These are phyloP conservation scores for Sorex fumeus DNA, from an alignment of 2,113 vertebrate species.

Conservation along the genomic window DNA sequence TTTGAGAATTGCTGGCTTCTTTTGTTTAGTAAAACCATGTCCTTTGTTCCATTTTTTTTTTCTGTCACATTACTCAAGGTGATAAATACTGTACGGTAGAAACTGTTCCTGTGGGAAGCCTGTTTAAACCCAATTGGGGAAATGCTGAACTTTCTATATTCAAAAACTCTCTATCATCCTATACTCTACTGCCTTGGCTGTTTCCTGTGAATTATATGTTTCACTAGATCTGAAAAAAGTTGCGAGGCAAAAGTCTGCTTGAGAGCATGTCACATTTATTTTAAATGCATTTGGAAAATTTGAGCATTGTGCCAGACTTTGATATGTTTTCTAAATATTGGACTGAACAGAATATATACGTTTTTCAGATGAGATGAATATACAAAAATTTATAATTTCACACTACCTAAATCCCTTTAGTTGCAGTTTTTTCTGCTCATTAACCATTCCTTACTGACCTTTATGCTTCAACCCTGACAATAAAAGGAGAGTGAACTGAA, in stretches of 20 bases:
- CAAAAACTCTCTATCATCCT: conserved; percentile 73
- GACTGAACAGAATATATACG: conserved; percentile 57
- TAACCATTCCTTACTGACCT: conserved; percentile 70
- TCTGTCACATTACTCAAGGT: conserved; percentile 79
- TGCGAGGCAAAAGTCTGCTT: conserved; percentile 39
- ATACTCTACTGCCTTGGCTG: not conserved
- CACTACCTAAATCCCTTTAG: conserved; percentile 49
- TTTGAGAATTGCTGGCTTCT: conserved; percentile 64
- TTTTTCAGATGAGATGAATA: not conserved
- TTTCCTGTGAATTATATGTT: conserved; percentile 70
- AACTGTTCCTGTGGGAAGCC: conserved; percentile 69
- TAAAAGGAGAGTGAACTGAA: conserved; percentile 66
- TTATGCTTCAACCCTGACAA: conserved; percentile 64
- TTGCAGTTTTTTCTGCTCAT: conserved; percentile 63
- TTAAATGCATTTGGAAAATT: conserved; percentile 12
- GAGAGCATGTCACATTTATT: conserved; percentile 46
- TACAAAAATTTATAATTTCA: conserved; percentile 64
- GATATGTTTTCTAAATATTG: conserved; percentile 59
- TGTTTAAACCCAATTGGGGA: conserved; percentile 75
- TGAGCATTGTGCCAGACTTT: conserved; percentile 65
- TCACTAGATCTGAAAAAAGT: conserved; percentile 61
- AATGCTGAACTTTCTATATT: conserved; percentile 80
- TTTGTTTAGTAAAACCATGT: conserved; percentile 80
- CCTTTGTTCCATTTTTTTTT: conserved; percentile 73
- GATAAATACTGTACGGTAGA: conserved; percentile 76